Percentiles rank a stretch among this genome's conserved stretches.
These are phyloP conservation scores for Achroia grisella DNA, from an alignment of 1,140 invertebrate species.

Conservation along the genomic window DNA sequence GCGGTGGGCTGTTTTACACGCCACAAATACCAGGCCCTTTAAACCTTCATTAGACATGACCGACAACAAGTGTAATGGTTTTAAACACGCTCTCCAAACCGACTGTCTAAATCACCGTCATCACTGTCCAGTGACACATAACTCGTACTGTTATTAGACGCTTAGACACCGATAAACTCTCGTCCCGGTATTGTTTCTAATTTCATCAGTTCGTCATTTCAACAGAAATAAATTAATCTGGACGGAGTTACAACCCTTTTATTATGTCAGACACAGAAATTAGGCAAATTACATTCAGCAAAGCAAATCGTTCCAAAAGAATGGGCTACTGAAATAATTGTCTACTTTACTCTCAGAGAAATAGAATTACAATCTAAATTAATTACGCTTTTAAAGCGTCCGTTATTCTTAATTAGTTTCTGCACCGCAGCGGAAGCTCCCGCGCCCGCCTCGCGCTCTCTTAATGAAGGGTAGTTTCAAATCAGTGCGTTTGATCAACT, in stretches of 20 bases:
- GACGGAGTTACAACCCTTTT: conserved; percentile 39
- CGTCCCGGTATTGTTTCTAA: no score
- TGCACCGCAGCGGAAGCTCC: conserved; percentile 71
- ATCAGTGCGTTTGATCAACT: conserved; percentile 74
- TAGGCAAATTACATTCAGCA: conserved; percentile 66
- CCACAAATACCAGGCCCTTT: conserved; percentile 34
- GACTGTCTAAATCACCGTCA: not conserved
- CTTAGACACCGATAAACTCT: no score
- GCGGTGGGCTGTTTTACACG: conserved; percentile 17
- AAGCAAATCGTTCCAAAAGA: conserved; percentile 68
- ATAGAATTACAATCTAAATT: conserved; percentile 75
- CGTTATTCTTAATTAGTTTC: conserved; percentile 74
- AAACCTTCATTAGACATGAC: conserved; percentile 45
- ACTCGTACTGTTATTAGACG: no score
- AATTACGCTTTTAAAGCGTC: conserved; percentile 74
- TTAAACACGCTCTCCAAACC: conserved; percentile 24
- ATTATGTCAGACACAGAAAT: conserved; percentile 59
- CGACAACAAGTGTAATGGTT: conserved; percentile 37
- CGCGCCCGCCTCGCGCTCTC: conserved; percentile 60
- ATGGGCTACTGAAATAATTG: conserved; percentile 72
- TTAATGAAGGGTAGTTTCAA: conserved; percentile 73
- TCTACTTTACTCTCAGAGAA: conserved; percentile 70
- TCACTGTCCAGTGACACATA: not conserved
- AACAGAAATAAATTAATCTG: conserved; percentile 33
- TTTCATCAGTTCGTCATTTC: conserved; percentile 5